Percentiles rank a stretch among this genome's conserved stretches.
These are phyloP conservation scores for Rapana venosa DNA, from an alignment of 2,888 invertebrate species.

Conservation along the genomic window DNA sequence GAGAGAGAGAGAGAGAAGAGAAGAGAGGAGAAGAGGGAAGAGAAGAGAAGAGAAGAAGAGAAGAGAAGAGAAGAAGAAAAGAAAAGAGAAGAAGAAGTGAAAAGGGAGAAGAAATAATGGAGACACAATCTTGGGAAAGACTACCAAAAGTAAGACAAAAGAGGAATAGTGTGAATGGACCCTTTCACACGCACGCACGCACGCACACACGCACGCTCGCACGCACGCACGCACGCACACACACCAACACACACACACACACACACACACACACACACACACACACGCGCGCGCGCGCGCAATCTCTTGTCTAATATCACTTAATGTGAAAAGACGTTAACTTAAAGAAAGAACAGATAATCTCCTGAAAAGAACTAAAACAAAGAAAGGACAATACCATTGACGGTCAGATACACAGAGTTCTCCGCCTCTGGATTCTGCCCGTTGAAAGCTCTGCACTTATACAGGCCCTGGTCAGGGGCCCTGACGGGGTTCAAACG, in stretches of 20 bases:
- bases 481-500: slow-evolving; percentile 16
- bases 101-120: neutral
- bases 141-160: neutral
- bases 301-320: too few relatives aligned
- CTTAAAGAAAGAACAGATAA: too few relatives aligned
- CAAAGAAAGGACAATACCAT: neutral
- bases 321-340: too few relatives aligned
- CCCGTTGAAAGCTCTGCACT: slow-evolving; percentile 26
- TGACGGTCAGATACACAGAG: slow-evolving; percentile 29
- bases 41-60: too few relatives aligned
- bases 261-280: too few relatives aligned
- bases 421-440: neutral
- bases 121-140: neutral
- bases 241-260: too few relatives aligned
- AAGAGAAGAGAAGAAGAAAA: too few relatives aligned
- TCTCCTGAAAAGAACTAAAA: too few relatives aligned
- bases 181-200: neutral
- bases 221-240: neutral
- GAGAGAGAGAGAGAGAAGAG: too few relatives aligned
- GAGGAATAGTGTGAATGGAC: neutral
- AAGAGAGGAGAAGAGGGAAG: too few relatives aligned
- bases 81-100: neutral
- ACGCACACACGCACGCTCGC: too few relatives aligned
- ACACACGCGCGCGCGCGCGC: too few relatives aligned
- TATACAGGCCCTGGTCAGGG: slow-evolving; percentile 31